Evolutionary conservation across 2,888 invertebrate species (phyloP).

Genomic region (Lucinisca nassula): DNA sequence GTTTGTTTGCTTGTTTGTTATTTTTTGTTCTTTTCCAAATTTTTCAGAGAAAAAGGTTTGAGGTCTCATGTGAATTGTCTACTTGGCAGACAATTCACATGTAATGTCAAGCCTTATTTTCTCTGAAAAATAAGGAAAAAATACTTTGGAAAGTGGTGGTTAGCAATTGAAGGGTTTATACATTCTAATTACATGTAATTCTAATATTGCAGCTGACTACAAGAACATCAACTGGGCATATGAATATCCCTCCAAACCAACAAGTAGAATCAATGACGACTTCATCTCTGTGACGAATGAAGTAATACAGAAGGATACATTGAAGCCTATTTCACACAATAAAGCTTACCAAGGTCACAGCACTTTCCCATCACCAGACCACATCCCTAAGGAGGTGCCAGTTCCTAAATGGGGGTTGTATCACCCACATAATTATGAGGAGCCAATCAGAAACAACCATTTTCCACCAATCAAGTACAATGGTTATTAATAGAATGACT

Average conservation of each 20-base stretch:
- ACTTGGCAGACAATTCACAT: no score
- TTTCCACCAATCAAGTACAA: constrained; percentile 89
- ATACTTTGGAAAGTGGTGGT: no score
- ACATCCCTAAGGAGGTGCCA: constrained; percentile 82
- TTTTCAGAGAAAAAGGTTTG: no score
- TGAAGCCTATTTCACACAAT: constrained; percentile 82
- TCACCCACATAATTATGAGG: constrained; percentile 85
- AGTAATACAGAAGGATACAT: constrained; percentile 81
- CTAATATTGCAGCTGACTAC: constrained; percentile 79
- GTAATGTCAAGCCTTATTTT: no score
- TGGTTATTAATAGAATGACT: constrained; percentile 72
- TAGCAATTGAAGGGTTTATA: no score
- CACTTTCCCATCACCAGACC: constrained; percentile 78
- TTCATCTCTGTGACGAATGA: constrained; percentile 83
- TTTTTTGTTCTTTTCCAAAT: no score
- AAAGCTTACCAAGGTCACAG: constrained; percentile 77
- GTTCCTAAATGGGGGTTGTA: constrained; percentile 86
- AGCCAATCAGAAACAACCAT: constrained; percentile 83
- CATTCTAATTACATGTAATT: background rate
- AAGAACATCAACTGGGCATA: constrained; percentile 84
- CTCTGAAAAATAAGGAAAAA: no score
- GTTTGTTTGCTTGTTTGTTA: no score
- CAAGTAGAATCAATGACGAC: constrained; percentile 79
- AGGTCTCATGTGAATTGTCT: no score
- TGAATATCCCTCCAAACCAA: constrained; percentile 84